A percentile compares a stretch with the other conserved stretches of the same genome.
Evolutionary conservation across 2,113 vertebrate species (phyloP).

Genomic region (Ammodytes dubius): DNA sequence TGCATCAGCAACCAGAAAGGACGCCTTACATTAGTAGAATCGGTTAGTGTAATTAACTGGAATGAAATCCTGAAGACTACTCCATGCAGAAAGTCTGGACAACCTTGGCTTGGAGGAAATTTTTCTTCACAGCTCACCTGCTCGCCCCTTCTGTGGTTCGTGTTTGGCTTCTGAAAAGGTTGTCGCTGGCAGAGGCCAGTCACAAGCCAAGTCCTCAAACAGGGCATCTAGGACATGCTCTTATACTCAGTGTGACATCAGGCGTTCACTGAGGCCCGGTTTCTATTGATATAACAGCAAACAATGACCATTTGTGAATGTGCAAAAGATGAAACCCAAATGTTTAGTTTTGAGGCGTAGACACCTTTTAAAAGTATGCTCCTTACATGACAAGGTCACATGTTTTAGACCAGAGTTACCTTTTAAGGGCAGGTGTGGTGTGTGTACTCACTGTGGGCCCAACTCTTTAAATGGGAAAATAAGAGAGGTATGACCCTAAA

Average conservation of each 20-base stretch:
- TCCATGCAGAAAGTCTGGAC: background rate
- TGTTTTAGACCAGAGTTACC: slow-evolving; percentile 26
- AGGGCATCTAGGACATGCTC: slow-evolving; percentile 13
- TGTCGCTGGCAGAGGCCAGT: background rate
- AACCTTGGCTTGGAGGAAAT: background rate
- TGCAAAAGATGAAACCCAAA: slow-evolving; percentile 40
- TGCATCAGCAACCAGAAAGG: background rate
- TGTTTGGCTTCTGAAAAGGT: slow-evolving; percentile 4
- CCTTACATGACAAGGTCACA: slow-evolving; percentile 5
- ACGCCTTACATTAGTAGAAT: background rate
- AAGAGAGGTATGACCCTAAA: background rate
- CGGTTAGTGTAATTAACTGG: background rate
- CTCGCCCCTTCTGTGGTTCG: slow-evolving; percentile 24
- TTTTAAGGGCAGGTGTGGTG: slow-evolving; percentile 47
- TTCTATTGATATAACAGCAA: slow-evolving; percentile 42
- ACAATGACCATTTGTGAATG: slow-evolving; percentile 31
- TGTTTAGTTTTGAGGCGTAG: slow-evolving; percentile 81
- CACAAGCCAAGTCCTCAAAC: background rate
- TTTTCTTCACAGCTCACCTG: slow-evolving; percentile 31
- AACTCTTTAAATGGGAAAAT: slow-evolving; percentile 3
- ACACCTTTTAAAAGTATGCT: slow-evolving; percentile 31
- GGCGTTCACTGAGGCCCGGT: background rate
- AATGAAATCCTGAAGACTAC: background rate
- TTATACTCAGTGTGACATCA: slow-evolving; percentile 63
- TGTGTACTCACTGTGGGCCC: slow-evolving; percentile 56